Conservation (phyloP, 2,797 vertebrate species). For the Acipenser ruthenus region DNA sequence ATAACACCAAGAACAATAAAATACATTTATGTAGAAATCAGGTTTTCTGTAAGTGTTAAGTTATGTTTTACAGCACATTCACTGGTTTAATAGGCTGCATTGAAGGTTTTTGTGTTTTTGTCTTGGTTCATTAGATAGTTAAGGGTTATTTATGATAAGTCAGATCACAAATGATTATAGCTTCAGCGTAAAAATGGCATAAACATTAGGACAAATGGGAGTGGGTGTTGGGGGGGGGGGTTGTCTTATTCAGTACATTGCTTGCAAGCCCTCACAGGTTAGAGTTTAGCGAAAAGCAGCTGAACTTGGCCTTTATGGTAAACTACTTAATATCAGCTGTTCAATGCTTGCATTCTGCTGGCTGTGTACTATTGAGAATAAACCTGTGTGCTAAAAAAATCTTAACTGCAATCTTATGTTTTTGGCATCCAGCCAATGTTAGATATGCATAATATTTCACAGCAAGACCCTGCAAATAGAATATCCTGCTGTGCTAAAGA, state of each 20-base stretch:
- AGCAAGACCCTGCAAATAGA: slow-evolving; percentile 90
- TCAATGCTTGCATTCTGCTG: slow-evolving; percentile 23
- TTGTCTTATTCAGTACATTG: background rate
- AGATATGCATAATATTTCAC: slow-evolving; percentile 94
- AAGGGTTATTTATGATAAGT: background rate
- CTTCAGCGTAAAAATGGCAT: background rate
- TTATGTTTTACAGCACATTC: background rate
- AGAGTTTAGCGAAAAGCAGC: background rate
- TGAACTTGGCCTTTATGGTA: slow-evolving; percentile 4
- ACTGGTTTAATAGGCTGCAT: background rate
- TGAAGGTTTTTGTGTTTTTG: background rate
- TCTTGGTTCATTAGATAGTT: background rate
- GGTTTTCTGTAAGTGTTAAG: background rate
- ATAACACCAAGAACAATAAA: no score
- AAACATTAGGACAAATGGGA: background rate
- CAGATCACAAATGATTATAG: background rate
- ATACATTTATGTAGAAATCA: no score
- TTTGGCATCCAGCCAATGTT: slow-evolving; percentile 74
- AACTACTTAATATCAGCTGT: slow-evolving; percentile 21
- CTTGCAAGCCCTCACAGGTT: background rate
- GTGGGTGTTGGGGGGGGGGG: no score
- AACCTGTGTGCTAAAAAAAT: slow-evolving; percentile 31
- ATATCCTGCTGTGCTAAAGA: slow-evolving; percentile 99
- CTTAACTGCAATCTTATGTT: slow-evolving; percentile 37
- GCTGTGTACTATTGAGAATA: slow-evolving; percentile 27